These are phyloP conservation scores for Hoplodrina blanda DNA, from an alignment of 2,888 invertebrate species.

Conservation along the genomic window DNA sequence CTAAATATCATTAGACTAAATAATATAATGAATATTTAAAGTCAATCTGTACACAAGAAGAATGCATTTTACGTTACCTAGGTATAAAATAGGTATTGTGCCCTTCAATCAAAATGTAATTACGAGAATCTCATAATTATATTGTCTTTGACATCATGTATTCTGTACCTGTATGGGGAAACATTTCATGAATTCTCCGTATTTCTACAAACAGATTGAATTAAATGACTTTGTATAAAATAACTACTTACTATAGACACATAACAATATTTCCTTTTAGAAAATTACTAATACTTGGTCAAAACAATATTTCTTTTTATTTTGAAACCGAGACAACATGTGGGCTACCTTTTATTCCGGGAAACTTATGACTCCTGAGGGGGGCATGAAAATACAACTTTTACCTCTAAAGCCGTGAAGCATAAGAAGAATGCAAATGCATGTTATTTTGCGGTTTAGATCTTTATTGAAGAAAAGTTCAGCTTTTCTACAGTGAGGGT, in stretches of 20 bases:
- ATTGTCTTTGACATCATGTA: no score
- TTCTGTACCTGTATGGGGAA: no score
- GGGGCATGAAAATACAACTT: conserved; percentile 28
- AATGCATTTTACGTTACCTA: no score
- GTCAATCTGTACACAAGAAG: no score
- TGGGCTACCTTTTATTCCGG: conserved; percentile 11
- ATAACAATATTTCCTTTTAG: no score
- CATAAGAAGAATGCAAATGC: conserved; percentile 12
- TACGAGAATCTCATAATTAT: no score
- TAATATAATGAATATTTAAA: background rate
- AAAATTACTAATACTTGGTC: background rate
- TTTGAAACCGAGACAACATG: conserved; percentile 2
- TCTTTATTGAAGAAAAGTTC: background rate
- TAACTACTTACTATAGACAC: no score
- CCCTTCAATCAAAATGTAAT: no score
- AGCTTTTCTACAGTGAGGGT: background rate
- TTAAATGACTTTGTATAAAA: no score
- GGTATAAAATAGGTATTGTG: no score
- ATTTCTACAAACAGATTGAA: no score
- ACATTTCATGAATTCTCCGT: no score
- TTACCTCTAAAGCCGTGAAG: conserved; percentile 17
- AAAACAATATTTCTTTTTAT: conserved; percentile 4
- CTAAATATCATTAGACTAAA: background rate
- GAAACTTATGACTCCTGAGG: conserved; percentile 42
- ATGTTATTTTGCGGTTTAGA: conserved; percentile 6